These are phyloP conservation scores for Chrysopilus asiliformis DNA, from an alignment of 2,888 invertebrate genomes.

Conservation along the genomic window DNA sequence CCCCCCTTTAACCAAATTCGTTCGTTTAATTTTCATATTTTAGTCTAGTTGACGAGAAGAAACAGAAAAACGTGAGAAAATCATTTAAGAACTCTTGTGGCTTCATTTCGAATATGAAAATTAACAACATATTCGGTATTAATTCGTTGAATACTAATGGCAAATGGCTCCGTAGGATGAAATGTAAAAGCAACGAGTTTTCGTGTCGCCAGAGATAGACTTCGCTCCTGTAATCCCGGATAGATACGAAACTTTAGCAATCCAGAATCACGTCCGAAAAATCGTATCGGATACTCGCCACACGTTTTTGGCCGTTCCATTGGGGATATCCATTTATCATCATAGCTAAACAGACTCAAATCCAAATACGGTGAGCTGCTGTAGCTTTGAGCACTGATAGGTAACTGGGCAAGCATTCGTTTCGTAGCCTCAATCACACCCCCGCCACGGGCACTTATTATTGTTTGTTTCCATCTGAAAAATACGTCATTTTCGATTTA, in stretches of 20 bases:
- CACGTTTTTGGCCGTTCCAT: constrained; percentile 91
- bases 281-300: constrained; percentile 82
- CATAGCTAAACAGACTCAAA: constrained; percentile 81
- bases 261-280: constrained; percentile 71
- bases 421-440: constrained; percentile 81
- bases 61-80: too few relatives aligned
- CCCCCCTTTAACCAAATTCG: too few relatives aligned
- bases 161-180: constrained; percentile 92
- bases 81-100: constrained; percentile 19
- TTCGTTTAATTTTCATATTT: too few relatives aligned
- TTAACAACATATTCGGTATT: constrained; percentile 90
- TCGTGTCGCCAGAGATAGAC: constrained; percentile 49
- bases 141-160: constrained; percentile 86
- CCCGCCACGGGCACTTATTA: constrained; percentile 79
- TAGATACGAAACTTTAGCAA: constrained; percentile 79
- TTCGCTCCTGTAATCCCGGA: constrained; percentile 62
- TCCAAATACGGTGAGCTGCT: constrained; percentile 89
- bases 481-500: background rate
- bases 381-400: constrained; percentile 89
- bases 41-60: too few relatives aligned
- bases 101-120: constrained; percentile 70
- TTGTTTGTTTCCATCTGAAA: constrained; percentile 70
- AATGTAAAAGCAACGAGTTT: constrained; percentile 88
- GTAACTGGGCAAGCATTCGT: constrained; percentile 76
- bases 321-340: constrained; percentile 90